Evolutionary conservation across 2,888 invertebrate genomes (phyloP).

Genomic region (Esperia sulphurella): DNA sequence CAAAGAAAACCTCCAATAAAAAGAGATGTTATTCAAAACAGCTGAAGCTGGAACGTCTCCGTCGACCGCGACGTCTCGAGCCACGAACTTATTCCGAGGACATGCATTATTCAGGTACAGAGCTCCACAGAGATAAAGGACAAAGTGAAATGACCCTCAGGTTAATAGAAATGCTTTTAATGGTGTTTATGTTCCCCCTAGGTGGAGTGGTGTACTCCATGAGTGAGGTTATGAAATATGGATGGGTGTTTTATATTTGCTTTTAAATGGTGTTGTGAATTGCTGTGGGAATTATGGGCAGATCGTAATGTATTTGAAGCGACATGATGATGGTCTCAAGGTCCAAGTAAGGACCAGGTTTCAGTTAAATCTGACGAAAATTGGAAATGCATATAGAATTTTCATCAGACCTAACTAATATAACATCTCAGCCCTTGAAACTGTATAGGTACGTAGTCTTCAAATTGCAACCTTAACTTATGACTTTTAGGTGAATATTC

Average conservation of each 20-base stretch:
- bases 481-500: too few species aligned
- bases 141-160: conserved; percentile 58
- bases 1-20: conserved; percentile 5
- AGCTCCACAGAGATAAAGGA: conserved; percentile 38
- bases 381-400: too few species aligned
- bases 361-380: too few species aligned
- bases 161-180: conserved; percentile 57
- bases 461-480: too few species aligned
- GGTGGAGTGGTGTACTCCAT: conserved; percentile 1
- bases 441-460: too few species aligned
- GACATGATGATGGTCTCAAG: too few species aligned
- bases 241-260: conserved; percentile 7
- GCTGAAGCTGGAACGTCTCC: conserved; percentile 20
- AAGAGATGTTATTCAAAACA: conserved; percentile 34
- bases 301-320: too few species aligned
- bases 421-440: too few species aligned
- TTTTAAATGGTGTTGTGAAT: neutral
- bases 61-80: neutral
- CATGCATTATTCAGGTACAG: conserved; percentile 48
- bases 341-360: too few species aligned
- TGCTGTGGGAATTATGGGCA: too few species aligned
- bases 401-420: too few species aligned
- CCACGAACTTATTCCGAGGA: neutral
- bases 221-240: conserved; percentile 10
- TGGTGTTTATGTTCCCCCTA: conserved; percentile 31